Percentiles rank a stretch among this genome's conserved stretches.
phyloP scores from a whole-genome alignment of 2,797 vertebrate species.

The Oryzias dopingdopingensis region DNA sequence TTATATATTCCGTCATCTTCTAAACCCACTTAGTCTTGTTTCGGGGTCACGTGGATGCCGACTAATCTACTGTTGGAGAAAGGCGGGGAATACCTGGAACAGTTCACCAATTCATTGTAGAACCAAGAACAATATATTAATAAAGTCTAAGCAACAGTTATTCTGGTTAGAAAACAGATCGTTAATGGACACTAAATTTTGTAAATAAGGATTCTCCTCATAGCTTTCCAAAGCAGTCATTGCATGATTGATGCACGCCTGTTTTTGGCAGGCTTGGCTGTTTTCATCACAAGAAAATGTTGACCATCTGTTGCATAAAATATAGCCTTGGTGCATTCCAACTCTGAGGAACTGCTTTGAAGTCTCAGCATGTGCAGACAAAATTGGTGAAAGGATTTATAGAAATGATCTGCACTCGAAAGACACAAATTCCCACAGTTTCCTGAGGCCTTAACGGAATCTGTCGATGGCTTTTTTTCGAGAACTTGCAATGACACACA shows the following conservation, averaged over 20 bases:
- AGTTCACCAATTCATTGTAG: too few relatives aligned
- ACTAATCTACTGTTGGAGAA: too few relatives aligned
- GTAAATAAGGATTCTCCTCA: conserved; percentile 37
- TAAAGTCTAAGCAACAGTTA: too few relatives aligned
- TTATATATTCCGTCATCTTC: too few relatives aligned
- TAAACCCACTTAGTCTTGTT: too few relatives aligned
- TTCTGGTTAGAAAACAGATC: neutral
- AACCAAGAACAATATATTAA: too few relatives aligned
- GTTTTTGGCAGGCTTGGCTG: conserved; percentile 32
- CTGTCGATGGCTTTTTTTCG: neutral
- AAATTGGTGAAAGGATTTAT: conserved; percentile 27
- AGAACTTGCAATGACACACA: too few relatives aligned
- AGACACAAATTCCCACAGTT: neutral
- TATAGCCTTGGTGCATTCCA: conserved; percentile 24
- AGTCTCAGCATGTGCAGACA: conserved; percentile 16
- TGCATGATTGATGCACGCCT: conserved; percentile 29
- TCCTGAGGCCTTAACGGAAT: neutral
- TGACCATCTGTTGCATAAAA: conserved; percentile 47
- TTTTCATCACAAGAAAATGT: conserved; percentile 47
- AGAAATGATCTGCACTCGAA: conserved; percentile 5
- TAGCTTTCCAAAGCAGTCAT: conserved; percentile 27
- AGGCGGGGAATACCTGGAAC: too few relatives aligned
- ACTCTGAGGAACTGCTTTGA: conserved; percentile 30
- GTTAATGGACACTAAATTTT: conserved; percentile 21
- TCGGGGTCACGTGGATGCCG: too few relatives aligned